Base-by-base conservation (phyloP, 1,140 invertebrate species). In the Alviniconcha marisindica region DNA sequence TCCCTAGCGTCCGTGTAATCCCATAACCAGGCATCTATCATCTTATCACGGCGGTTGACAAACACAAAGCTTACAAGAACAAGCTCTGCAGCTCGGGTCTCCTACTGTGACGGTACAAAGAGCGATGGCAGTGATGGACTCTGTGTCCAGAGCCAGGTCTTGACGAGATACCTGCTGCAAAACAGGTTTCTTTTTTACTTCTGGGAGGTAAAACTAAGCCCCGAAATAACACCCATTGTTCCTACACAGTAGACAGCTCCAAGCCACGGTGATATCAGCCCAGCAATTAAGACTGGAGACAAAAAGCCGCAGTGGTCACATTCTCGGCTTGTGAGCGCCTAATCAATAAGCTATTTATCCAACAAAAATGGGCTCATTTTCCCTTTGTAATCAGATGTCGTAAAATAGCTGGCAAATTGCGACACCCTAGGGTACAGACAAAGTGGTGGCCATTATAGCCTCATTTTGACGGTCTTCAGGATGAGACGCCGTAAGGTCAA, bases 291-390 rank as follows among this genome's bases (percentile, higher is more conserved):
- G 42, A 48, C 24, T 54, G 0, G 28, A 54, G 73, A 76, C 73
- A 76, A 76, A 76, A 40, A 76, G 10, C 40, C 24, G 12, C 73
- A 36, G 71, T 76, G 73, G 73, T 76, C 73, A 76, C 60, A 63
- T 31, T n/a, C 21, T 24, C 12, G n/a, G 24, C 40, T 31, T 21
- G 71, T 40, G 38, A 74, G 14, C 0, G 71, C 28, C 18, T 24
- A 76, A 76, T 76, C 73, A 51, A 51, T 76, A 76, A 3, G 21
- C 18, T 76, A 76, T 76, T 76, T 76, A 76, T 36, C 44, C 40
- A n/a, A 15, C 18, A 24, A 76, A 76, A 76, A 76, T 51, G 73
- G 73, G 40, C 73, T 54, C 73, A 51, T 76, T 76, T 76, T 40
- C 40, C 40, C 44, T 48, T 54, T 76, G 38, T 51, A n/a, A n/a